Evolutionary conservation across 1,140 invertebrate species (phyloP), one percentile per base, ranked within the genome.

Genomic region (Homalodisca vitripennis): DNA sequence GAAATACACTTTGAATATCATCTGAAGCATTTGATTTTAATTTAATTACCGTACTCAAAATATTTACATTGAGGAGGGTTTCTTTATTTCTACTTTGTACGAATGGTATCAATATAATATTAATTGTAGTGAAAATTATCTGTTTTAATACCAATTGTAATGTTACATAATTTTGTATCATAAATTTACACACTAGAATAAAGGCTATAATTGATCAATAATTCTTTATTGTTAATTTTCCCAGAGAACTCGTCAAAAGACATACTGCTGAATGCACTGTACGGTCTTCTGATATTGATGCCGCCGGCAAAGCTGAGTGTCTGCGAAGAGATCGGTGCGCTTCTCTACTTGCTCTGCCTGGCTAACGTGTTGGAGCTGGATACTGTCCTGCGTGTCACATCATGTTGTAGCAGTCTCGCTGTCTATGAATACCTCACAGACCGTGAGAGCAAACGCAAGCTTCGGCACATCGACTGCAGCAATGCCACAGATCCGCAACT

Each of bases 381-480:
- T 17, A 10, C 34, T 41, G 34, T 41, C 17, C 17, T 41, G 34
- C n/a, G n/a, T n/a, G n/a, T n/a, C n/a, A n/a, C n/a, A 20, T 14
- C 14, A 51, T 51, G 48, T 20, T n/a, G n/a, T 10, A 20, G 22
- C 3, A 22, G 22, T 3, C 3, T 51, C 3, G 3, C 6, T 6
- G 14, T 51, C 3, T 51, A 51, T n/a, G 22, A 51, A 20, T 3
- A 51, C 22, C 48, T 51, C 2, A 51, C 3, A 22, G 48, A 51
- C 48, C 3, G 48, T 51, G 48, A 51, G 22, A 51, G 22, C 48
- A 51, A 51, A 22, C 3, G 48, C 48, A 51, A 20, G 48, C 48
- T 51, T n/a, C 48, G 48, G 14, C n/a, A 51, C 48, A 51, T 51
- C 22, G 48, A 51, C n/a, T 51, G 48, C 48, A 51, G 48, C n/a